Evolutionary conservation across 2,113 vertebrate species (phyloP), one percentile per base, ranked within the genome.

Genomic region (Bufo gargarizans): DNA sequence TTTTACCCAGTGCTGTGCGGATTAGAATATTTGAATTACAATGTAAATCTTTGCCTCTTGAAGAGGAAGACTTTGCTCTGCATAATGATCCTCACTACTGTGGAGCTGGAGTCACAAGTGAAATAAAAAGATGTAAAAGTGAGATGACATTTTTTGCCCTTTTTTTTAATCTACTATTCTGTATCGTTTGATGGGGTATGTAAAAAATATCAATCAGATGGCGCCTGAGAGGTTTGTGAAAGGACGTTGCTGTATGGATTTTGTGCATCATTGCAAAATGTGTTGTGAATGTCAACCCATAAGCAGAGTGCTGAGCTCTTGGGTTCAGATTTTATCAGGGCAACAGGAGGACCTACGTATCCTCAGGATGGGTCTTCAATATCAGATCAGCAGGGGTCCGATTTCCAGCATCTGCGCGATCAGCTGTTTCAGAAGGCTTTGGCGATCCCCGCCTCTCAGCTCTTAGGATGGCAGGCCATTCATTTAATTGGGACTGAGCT

Each of bases 1-100:
- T 84, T 84, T 78, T 89, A 78, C 59, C 81, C 82, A 84, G 43
- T 84, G 87, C 87, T 84, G 59, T 49, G 53, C 61, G 55, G 59
- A 83, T 77, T 84, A 84, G 69, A 89, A 67, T 43, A 78, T 89
- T 84, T 89, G 81, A 88, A 88, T 88, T 77, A 88, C 87, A 88
- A 88, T 88, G 80, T 77, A 84, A 88, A 88, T 88, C 80, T 83
- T 33, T 77, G 72, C 80, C 71, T 77, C 78, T 88, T 78, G 85
- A 87, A 87, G 63, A 86, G 6, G 72, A 86, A 78, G 74, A 43
- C 47, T 79, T 65, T 80, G 61, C 58, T 65, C 72, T 69, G 59
- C 55, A 88, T 88, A 83, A 88, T 89, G 72, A 20, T 78, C 81
- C 77, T 69, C 63, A 74, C 83, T 55, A 84, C 82, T 84, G 55